phyloP scores from a whole-genome alignment of 2,888 invertebrate genomes.

The Eupeodes luniger region DNA sequence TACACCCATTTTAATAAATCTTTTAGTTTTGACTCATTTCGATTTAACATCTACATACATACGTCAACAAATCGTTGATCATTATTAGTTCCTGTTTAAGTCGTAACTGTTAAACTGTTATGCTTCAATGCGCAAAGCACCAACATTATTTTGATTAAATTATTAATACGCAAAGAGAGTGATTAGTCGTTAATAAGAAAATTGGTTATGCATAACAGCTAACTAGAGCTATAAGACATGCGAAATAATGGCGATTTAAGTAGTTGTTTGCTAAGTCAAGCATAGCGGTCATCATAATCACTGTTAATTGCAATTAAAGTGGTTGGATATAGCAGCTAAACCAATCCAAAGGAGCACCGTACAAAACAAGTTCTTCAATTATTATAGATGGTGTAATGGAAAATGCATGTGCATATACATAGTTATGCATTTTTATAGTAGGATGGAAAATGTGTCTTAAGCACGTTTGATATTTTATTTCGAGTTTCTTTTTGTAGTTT shows the following conservation, averaged over 20 bases:
- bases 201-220: not conserved
- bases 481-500: too few relatives aligned
- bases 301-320: not conserved
- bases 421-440: too few relatives aligned
- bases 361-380: too few relatives aligned
- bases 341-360: too few relatives aligned
- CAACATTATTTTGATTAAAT: slow-evolving; percentile 7
- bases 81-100: slow-evolving; percentile 44
- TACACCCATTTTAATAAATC: too few relatives aligned
- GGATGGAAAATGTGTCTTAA: too few relatives aligned
- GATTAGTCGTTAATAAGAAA: not conserved
- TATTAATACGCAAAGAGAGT: not conserved
- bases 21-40: not conserved
- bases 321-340: not conserved
- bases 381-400: too few relatives aligned
- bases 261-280: not conserved
- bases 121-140: not conserved
- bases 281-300: not conserved
- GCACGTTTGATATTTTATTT: too few relatives aligned
- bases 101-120: not conserved
- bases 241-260: not conserved
- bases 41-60: not conserved
- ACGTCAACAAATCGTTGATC: not conserved
- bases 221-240: not conserved
- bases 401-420: too few relatives aligned